Conservation (phyloP, 2,113 vertebrate species). For the Heterotilapia buettikoferi region DNA sequence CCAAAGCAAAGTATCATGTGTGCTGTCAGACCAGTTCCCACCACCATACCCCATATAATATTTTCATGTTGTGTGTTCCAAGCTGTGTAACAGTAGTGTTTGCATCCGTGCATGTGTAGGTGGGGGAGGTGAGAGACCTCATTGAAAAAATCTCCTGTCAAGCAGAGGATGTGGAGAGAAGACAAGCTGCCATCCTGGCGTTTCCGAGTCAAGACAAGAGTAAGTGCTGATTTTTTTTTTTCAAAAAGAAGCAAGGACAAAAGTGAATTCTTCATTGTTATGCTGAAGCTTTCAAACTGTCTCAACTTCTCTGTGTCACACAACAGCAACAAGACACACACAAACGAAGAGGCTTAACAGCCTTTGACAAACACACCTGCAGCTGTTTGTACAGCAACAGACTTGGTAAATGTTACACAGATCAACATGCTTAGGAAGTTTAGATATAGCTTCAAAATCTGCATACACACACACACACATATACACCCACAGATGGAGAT, state of each 20-base stretch:
- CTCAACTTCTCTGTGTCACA: neutral
- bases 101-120: constrained; percentile 53
- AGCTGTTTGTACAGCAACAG: neutral
- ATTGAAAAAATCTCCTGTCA: constrained; percentile 78
- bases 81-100: neutral
- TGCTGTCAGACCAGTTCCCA: neutral
- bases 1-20: neutral
- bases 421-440: neutral
- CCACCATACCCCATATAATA: neutral
- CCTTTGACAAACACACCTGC: constrained; percentile 10
- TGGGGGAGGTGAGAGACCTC: constrained; percentile 80
- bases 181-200: constrained; percentile 82
- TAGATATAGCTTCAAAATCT: neutral
- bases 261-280: neutral
- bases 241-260: neutral
- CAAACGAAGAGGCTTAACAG: neutral
- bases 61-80: neutral
- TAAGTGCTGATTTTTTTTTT: constrained; percentile 52
- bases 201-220: constrained; percentile 83
- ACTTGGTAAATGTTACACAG: neutral
- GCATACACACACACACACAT: rapidly evolving
- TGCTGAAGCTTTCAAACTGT: neutral
- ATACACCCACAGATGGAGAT: neutral
- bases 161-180: constrained; percentile 83
- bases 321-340: neutral